phyloP scores from a whole-genome alignment of 2,888 invertebrate genomes.

The Callyntrura sp. region DNA sequence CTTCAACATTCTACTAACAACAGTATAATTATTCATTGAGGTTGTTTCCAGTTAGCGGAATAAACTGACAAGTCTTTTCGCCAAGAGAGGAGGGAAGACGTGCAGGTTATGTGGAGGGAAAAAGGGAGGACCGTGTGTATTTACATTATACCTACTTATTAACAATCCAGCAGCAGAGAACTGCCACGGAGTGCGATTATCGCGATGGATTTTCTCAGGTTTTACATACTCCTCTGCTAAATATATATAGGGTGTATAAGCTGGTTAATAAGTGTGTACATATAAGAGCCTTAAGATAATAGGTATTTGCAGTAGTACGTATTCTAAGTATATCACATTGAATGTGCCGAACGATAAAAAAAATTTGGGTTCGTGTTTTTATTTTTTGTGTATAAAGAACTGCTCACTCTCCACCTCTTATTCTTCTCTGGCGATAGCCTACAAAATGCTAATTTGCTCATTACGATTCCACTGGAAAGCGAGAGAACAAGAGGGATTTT shows the following conservation, averaged over 20 bases:
- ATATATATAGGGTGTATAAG: neutral
- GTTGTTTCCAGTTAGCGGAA: slow-evolving; percentile 73
- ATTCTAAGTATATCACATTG: too few relatives aligned
- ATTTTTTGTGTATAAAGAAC: slow-evolving; percentile 17
- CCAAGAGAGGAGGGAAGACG: neutral
- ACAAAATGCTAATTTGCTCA: slow-evolving; percentile 77
- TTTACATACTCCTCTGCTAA: neutral
- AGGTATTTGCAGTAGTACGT: neutral
- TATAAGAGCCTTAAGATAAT: neutral
- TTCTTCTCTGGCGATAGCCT: slow-evolving; percentile 46
- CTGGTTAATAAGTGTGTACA: neutral
- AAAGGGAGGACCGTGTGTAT: neutral
- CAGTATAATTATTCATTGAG: slow-evolving; percentile 73
- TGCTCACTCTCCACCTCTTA: slow-evolving; percentile 1
- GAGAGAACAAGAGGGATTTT: slow-evolving; percentile 33
- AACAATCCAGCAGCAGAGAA: slow-evolving; percentile 7
- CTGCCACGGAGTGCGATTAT: neutral
- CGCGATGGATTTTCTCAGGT: neutral
- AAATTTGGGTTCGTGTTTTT: neutral
- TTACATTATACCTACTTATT: neutral
- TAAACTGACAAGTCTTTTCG: slow-evolving; percentile 65
- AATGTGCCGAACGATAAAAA: slow-evolving; percentile 12
- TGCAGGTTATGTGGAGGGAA: neutral
- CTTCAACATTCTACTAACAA: slow-evolving; percentile 3
- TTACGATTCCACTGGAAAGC: slow-evolving; percentile 60